Base-by-base conservation (phyloP, 1,140 invertebrate species). In the Popillia japonica region DNA sequence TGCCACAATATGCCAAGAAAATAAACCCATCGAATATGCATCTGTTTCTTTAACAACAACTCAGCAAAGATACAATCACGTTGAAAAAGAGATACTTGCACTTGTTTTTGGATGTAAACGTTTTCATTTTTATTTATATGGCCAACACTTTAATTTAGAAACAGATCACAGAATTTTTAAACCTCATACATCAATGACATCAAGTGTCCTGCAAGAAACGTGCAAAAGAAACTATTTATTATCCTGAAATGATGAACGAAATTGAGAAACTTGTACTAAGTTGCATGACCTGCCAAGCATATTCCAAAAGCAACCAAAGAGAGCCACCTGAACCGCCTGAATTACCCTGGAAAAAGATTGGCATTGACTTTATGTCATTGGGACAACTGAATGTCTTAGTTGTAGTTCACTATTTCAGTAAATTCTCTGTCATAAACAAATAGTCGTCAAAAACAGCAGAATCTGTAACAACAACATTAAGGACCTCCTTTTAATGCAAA, bases 241-340 rank as follows among this genome's bases (percentile, higher is more conserved):
- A 59, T 22, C 78, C 75, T 27, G 40, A 61, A 14, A 3, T 79
- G 23, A 72, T 48, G 72, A 34, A 34, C 27, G 27, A 34, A 34
- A 34, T 78, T 11, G 77, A 74, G 72, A 74, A 78, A 34, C 40
- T 20, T 10, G 23, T 78, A 27, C 72, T 41, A 6, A 75, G 17
- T 74, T 78, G 77, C 41, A 34, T 42, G 11, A 78, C 23, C 11
- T 75, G 77, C 14, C 77, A 75, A 78, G 27, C 27, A 34, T 34
- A 34, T 1, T 34, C 27, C 27, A 34, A 34, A 34, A 34, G 27
- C 27, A 34, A 34, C 14, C 42, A 11, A 44, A 68, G 55, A 42
- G 42, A 79, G 44, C 78, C 75, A 40, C 78, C 77, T 79, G 17
- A 79, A 76, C 34, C 76, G 41, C 78, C 61, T 14, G 40, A 77